Percentiles rank a stretch among this genome's conserved stretches.
Evolutionary conservation across 2,113 vertebrate species (phyloP).

Genomic region (Felis chaus): DNA sequence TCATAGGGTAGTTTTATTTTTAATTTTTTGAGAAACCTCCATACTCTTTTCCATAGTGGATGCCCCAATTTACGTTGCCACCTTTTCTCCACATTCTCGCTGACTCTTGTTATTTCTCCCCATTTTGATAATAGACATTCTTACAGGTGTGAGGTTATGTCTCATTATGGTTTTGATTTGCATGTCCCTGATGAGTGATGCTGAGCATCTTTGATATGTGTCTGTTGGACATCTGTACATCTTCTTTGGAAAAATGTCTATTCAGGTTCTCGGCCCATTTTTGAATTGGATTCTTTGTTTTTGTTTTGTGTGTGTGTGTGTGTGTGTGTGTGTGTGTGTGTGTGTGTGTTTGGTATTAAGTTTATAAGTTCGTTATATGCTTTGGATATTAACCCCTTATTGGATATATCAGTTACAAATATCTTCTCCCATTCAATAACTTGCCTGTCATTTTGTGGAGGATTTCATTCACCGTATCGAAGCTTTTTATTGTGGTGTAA

Average conservation of each 20-base stretch:
- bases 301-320: too few species aligned
- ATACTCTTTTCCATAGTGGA: background rate
- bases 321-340: too few species aligned
- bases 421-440: too few species aligned
- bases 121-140: background rate
- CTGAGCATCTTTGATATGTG: background rate
- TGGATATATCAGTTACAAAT: too few species aligned
- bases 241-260: background rate
- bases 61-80: background rate
- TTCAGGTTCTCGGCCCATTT: background rate
- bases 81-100: background rate
- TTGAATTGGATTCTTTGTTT: too few species aligned
- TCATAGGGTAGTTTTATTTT: background rate
- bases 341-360: too few species aligned
- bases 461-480: too few species aligned
- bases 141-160: background rate
- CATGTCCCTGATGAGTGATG: background rate
- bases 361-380: too few species aligned
- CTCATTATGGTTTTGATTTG: background rate
- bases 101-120: background rate
- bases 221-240: background rate
- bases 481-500: too few species aligned
- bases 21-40: background rate
- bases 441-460: too few species aligned
- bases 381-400: too few species aligned